Conservation (phyloP, 2,113 vertebrate genomes). For the Oncorhynchus masou region DNA sequence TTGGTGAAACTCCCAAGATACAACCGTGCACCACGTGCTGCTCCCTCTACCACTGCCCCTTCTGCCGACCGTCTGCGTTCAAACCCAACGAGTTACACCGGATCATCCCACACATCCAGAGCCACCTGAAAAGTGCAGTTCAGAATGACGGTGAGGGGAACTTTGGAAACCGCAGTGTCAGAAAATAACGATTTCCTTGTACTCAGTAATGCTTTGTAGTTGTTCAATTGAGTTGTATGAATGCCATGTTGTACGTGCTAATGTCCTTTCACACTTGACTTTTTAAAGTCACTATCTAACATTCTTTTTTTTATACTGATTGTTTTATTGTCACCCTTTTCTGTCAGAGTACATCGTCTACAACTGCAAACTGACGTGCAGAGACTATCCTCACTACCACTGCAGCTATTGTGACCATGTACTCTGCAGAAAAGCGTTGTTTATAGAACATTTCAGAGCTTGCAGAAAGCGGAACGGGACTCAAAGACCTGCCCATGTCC, state of each 20-base stretch:
- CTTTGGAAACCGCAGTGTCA: background rate
- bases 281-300: background rate
- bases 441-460: background rate
- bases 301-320: background rate
- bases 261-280: background rate
- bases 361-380: conserved; percentile 3
- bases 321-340: background rate
- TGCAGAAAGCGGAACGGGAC: background rate
- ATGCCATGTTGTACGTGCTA: too few species aligned
- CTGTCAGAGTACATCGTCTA: conserved; percentile 2
- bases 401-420: background rate
- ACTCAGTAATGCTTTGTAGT: background rate
- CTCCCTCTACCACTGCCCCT: conserved; percentile 11
- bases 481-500: background rate
- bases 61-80: conserved; percentile 1
- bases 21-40: background rate
- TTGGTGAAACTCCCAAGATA: background rate
- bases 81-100: conserved; percentile 10
- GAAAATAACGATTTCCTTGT: background rate
- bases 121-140: background rate
- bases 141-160: background rate
- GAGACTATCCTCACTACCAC: background rate
- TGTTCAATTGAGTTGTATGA: background rate
- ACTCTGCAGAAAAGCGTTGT: background rate
- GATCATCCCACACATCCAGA: conserved; percentile 7